Percentiles rank a stretch among this genome's conserved stretches.
Conservation (phyloP, 2,888 invertebrate genomes). For the Junonia oenone region DNA sequence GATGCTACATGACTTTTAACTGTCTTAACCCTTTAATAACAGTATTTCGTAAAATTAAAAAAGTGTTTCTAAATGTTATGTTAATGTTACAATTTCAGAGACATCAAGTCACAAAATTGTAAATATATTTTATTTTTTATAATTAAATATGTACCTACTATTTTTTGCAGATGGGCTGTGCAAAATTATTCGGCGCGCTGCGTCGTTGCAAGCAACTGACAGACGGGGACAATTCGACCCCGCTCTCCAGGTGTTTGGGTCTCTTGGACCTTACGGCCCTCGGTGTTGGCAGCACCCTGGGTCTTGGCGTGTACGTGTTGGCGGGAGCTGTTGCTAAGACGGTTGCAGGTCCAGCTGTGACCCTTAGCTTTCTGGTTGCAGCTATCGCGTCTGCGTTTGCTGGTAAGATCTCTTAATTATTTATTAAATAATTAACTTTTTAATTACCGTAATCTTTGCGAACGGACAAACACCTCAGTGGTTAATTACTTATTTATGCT, state of each 20-base stretch:
- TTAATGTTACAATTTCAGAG: too few species aligned
- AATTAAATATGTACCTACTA: not conserved
- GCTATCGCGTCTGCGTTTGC: conserved; percentile 96
- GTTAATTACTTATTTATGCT: too few species aligned
- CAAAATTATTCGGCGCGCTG: conserved; percentile 47
- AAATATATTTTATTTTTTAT: too few species aligned
- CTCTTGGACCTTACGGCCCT: conserved; percentile 92
- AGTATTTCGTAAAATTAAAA: too few species aligned
- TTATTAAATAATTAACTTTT: too few species aligned
- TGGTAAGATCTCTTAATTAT: conserved; percentile 71
- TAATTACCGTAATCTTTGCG: too few species aligned
- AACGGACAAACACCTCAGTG: too few species aligned
- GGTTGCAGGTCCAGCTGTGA: conserved; percentile 94
- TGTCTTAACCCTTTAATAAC: too few species aligned
- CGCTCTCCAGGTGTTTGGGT: conserved; percentile 84
- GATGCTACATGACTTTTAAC: too few species aligned
- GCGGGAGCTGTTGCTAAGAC: conserved; percentile 93
- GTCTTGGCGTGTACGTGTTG: conserved; percentile 96
- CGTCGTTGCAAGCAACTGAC: conserved; percentile 72
- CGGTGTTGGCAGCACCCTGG: conserved; percentile 93
- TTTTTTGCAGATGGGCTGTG: conserved; percentile 57
- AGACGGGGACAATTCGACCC: conserved; percentile 51
- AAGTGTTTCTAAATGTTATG: too few species aligned
- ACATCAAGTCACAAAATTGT: too few species aligned
- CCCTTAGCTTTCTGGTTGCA: conserved; percentile 93